A percentile compares a stretch with the other conserved stretches of the same genome.
Evolutionary conservation across 37 sponge, comb jelly and placozoan genomes (phyloP).

Genomic region (Chondrosia reniformis): DNA sequence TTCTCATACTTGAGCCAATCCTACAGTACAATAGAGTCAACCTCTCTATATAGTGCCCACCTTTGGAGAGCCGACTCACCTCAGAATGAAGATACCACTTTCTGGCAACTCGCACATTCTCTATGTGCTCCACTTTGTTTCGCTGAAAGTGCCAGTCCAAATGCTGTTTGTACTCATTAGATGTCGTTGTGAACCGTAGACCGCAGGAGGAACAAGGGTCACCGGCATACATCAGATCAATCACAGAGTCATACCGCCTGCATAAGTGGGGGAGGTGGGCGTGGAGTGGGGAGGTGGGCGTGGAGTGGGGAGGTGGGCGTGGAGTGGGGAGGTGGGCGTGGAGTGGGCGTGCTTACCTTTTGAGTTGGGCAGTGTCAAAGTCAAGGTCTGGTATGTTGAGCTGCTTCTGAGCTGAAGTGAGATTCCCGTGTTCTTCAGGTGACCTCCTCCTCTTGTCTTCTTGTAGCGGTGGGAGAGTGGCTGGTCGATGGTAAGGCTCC

Average conservation of each 20-base stretch:
- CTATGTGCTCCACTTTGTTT: conserved; percentile 58
- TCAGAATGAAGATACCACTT: conserved; percentile 78
- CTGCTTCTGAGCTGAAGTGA: too few species aligned
- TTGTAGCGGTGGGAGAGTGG: too few species aligned
- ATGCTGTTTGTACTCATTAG: conserved; percentile 64
- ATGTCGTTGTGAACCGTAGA: conserved; percentile 56
- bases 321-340: too few species aligned
- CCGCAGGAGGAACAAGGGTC: conserved; percentile 91
- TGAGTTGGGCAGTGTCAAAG: conserved; percentile 45
- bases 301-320: too few species aligned
- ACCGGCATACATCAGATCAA: conserved; percentile 63
- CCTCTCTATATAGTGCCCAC: background rate
- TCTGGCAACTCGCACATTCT: conserved; percentile 23
- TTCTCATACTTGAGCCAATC: background rate
- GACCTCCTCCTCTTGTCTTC: background rate
- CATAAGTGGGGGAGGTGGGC: background rate
- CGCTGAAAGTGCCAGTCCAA: conserved; percentile 93
- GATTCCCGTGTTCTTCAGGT: background rate
- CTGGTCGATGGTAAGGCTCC: too few species aligned
- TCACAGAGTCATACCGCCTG: conserved; percentile 45
- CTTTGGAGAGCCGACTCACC: conserved; percentile 29
- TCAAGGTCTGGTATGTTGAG: conserved; percentile 41
- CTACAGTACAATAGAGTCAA: background rate
- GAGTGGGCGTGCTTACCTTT: conserved; percentile 45
- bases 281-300: too few species aligned